Conservation (phyloP, 2,797 vertebrate species). For the Platalea minor region DNA sequence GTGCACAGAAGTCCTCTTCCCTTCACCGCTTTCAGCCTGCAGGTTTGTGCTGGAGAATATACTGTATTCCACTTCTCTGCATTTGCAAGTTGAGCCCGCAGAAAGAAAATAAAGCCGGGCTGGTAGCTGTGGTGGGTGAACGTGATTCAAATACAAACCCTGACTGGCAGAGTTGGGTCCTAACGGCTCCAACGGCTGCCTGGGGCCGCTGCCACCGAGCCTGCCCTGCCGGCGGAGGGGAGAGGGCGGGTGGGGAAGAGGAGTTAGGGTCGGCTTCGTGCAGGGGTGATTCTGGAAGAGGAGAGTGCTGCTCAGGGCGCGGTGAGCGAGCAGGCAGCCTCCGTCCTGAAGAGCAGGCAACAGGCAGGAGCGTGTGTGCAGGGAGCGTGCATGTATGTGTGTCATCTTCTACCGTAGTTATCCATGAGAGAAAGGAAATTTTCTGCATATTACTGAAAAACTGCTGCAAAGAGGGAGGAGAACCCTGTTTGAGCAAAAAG, state of each 20-base stretch:
- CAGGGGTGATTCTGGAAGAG: not conserved
- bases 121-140: no score
- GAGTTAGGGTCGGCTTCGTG: accelerated
- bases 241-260: no score
- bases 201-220: not conserved
- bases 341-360: not conserved
- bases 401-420: no score
- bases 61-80: no score
- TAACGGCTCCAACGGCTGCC: not conserved
- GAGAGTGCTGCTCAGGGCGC: no score
- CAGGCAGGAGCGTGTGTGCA: no score
- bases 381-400: no score
- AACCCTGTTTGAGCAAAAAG: accelerated
- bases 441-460: not conserved
- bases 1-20: accelerated
- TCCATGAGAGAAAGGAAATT: no score
- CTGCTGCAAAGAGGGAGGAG: accelerated
- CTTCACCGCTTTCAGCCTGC: not conserved
- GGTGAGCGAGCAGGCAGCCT: no score
- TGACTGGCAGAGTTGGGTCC: not conserved
- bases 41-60: accelerated
- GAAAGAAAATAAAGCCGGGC: no score
- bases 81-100: not conserved
- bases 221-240: not conserved
- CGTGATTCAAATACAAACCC: not conserved